Evolutionary conservation across 2,888 invertebrate species (phyloP).

Genomic region (Synergus japonicus): DNA sequence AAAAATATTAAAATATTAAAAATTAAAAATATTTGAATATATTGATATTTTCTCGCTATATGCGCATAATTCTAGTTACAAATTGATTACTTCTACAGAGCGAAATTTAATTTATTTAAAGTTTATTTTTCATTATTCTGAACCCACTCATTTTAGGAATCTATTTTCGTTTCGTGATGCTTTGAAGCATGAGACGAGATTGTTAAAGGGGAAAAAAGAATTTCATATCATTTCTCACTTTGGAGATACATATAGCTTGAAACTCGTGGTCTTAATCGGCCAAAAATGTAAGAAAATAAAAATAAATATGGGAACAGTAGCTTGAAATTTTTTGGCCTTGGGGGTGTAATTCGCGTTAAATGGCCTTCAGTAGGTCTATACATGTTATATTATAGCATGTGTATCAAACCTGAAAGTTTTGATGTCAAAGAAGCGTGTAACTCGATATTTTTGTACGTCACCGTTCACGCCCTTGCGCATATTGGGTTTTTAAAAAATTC

Average conservation of each 20-base stretch:
- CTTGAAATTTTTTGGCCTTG: slow-evolving; percentile 32
- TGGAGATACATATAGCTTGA: not conserved
- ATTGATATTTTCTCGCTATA: too few relatives aligned
- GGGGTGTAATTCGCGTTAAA: slow-evolving; percentile 24
- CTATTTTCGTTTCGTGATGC: not conserved
- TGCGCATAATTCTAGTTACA: too few relatives aligned
- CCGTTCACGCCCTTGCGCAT: slow-evolving; percentile 29
- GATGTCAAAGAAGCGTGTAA: slow-evolving; percentile 35
- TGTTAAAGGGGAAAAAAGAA: not conserved
- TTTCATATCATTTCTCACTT: not conserved
- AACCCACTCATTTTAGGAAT: not conserved
- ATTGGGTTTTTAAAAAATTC: not conserved
- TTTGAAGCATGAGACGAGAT: not conserved
- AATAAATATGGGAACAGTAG: slow-evolving; percentile 24
- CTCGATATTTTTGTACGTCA: slow-evolving; percentile 26
- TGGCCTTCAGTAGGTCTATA: slow-evolving; percentile 22
- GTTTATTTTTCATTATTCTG: not conserved
- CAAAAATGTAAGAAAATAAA: slow-evolving; percentile 26
- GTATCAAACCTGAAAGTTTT: slow-evolving; percentile 26
- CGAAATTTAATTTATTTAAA: not conserved
- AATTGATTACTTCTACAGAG: too few relatives aligned
- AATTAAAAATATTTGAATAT: too few relatives aligned
- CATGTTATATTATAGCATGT: slow-evolving; percentile 11
- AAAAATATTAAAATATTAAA: too few relatives aligned
- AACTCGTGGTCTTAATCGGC: slow-evolving; percentile 18